Base-by-base conservation (phyloP, 1,140 invertebrate species). In the Eriosoma lanigerum region DNA sequence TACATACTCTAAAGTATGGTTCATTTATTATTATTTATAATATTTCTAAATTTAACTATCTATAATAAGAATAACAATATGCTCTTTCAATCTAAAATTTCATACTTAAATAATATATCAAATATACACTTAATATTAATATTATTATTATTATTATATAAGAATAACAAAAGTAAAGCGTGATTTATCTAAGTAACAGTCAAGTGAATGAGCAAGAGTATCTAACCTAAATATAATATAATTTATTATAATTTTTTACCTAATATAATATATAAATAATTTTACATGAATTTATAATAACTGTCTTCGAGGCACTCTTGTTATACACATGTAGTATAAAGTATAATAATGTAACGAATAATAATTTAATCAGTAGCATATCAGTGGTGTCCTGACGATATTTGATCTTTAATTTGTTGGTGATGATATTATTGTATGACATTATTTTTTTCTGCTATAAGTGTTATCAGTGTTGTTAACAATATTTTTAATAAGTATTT, bases 131-230 rank as follows among this genome's bases (percentile, higher is more conserved):
- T 68, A 68, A 26, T 68, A 68, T 24, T 48, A 24, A 68, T 70
- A 15, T 29, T 60, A 60, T 17, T 29, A 60, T 17, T 26, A 26
- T 24, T 66, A 38, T 64, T 32, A 29, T 50, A 72, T 29, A 50
- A n/a, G 17, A 52, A 72, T 52, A 50, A 72, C 46, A 78, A 78
- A 78, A 60, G 24, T 78, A 62, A 78, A 78, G 75, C 75, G 75
- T 78, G 54, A 60, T 46, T 72, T 46, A 60, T 60, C 75, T 78
- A 78, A 78, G 46, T 76, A 56, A 78, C 54, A 78, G 75, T 60
- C 75, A 6, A 78, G 75, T 78, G 75, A 78, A 78, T 78, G 75
- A 78, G 75, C 75, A 78, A 78, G 75, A 78, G 75, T 62, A 78
- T 78, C 73, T 76, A 76, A 44, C 73, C 73, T 76, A 76, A 58